phyloP scores from a whole-genome alignment of 1,140 invertebrate genomes.

The Aphidius gifuensis region DNA sequence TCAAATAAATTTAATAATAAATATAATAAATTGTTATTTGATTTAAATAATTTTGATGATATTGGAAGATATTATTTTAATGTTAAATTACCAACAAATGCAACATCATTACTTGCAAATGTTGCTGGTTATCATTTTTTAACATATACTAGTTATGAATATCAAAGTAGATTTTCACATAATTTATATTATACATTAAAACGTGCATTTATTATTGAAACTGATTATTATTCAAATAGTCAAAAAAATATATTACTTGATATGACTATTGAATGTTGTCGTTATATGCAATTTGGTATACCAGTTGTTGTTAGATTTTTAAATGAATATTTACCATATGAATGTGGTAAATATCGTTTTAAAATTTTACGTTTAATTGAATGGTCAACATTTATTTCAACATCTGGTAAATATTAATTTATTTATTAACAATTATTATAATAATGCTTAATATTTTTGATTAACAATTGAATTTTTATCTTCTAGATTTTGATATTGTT shows the following conservation, averaged over 20 bases:
- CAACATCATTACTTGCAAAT: slow-evolving; percentile 45
- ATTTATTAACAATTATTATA: background rate
- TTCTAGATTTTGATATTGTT: no score
- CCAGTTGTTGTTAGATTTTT: slow-evolving; percentile 46
- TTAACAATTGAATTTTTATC: no score
- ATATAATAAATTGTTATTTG: slow-evolving; percentile 44
- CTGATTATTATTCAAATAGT: slow-evolving; percentile 34
- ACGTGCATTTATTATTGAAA: slow-evolving; percentile 45
- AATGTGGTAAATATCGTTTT: slow-evolving; percentile 35
- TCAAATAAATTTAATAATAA: slow-evolving; percentile 39
- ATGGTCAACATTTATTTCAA: slow-evolving; percentile 42
- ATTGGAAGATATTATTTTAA: slow-evolving; percentile 42
- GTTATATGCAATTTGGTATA: slow-evolving; percentile 51
- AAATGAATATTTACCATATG: slow-evolving; percentile 41
- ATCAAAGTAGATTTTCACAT: slow-evolving; percentile 49
- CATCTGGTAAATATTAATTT: slow-evolving; percentile 24
- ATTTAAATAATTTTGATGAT: slow-evolving; percentile 39
- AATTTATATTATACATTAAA: slow-evolving; percentile 48
- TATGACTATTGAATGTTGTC: slow-evolving; percentile 42
- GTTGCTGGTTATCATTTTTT: slow-evolving; percentile 47
- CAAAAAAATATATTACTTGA: slow-evolving; percentile 43
- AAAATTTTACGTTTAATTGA: slow-evolving; percentile 41
- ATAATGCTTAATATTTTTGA: no score
- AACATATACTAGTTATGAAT: slow-evolving; percentile 41
- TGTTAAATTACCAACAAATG: slow-evolving; percentile 45